Evolutionary conservation across 35 echinoderm and acorn worm genomes (phyloP).

Genomic region (Chiridota heheva): DNA sequence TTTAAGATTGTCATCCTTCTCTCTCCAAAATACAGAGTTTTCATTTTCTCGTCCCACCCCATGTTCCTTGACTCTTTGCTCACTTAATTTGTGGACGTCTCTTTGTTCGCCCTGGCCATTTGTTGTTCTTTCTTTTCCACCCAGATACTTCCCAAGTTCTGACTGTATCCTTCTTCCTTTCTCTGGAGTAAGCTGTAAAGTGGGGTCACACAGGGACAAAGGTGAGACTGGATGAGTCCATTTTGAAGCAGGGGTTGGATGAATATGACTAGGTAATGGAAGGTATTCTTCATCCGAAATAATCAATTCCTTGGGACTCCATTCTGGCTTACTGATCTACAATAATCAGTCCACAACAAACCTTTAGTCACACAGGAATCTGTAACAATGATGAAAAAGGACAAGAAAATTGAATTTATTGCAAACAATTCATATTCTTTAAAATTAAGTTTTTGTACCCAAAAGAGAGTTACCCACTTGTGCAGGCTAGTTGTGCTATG

Average conservation of each 20-base stretch:
- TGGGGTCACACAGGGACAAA: neutral
- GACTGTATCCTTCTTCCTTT: neutral
- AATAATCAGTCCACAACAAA: too few species aligned
- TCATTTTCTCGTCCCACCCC: neutral
- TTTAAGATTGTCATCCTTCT: neutral
- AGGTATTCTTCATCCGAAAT: conserved; percentile 35
- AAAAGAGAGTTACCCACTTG: too few species aligned
- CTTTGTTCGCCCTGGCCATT: neutral
- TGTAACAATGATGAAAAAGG: too few species aligned
- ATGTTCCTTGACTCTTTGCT: neutral
- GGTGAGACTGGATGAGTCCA: conserved; percentile 13
- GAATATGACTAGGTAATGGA: conserved; percentile 19
- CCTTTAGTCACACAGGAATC: too few species aligned
- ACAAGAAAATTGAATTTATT: too few species aligned
- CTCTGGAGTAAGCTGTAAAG: conserved; percentile 6
- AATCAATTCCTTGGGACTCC: too few species aligned
- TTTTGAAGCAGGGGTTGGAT: conserved; percentile 5
- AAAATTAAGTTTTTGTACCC: too few species aligned
- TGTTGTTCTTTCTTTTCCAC: neutral
- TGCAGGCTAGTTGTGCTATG: too few species aligned
- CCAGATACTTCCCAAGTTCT: neutral
- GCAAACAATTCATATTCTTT: too few species aligned
- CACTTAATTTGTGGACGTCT: neutral
- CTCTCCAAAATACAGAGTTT: neutral
- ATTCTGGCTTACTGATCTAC: too few species aligned